Percentiles rank a stretch among this genome's conserved stretches.
phyloP scores from a whole-genome alignment of 2,797 vertebrate genomes.

The Sparidentex hasta region DNA sequence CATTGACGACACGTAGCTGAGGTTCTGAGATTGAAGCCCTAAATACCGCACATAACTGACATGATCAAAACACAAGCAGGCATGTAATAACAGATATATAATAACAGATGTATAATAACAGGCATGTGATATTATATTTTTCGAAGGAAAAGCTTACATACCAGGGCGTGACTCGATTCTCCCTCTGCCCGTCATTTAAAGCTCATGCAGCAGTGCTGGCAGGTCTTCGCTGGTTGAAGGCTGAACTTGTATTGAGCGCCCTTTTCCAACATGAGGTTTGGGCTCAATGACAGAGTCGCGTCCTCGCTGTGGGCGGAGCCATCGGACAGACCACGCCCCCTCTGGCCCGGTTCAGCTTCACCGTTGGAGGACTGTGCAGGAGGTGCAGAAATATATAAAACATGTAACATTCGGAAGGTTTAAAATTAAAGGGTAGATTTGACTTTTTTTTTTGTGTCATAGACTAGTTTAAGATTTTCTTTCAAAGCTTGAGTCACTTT shows the following conservation, averaged over 20 bases:
- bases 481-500: background rate
- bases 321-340: slow-evolving; percentile 59
- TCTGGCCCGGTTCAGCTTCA: background rate
- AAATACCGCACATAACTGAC: background rate
- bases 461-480: background rate
- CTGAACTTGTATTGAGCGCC: slow-evolving; percentile 75
- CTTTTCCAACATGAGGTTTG: slow-evolving; percentile 65
- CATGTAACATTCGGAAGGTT: background rate
- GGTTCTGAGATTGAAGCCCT: background rate
- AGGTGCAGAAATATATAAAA: background rate
- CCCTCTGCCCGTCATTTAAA: slow-evolving; percentile 14
- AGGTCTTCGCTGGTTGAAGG: slow-evolving; percentile 35
- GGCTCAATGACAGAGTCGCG: slow-evolving; percentile 65
- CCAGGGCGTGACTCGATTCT: slow-evolving; percentile 16
- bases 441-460: too few species aligned
- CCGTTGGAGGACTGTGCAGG: background rate
- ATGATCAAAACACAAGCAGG: background rate
- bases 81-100: background rate
- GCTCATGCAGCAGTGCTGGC: slow-evolving; percentile 21
- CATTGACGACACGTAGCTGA: background rate
- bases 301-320: slow-evolving; percentile 74
- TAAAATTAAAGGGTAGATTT: fast-evolving
- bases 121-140: background rate
- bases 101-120: background rate
- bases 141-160: slow-evolving; percentile 19